Base-by-base conservation (phyloP, 1,140 invertebrate genomes). In the Chrysoperla carnea region DNA sequence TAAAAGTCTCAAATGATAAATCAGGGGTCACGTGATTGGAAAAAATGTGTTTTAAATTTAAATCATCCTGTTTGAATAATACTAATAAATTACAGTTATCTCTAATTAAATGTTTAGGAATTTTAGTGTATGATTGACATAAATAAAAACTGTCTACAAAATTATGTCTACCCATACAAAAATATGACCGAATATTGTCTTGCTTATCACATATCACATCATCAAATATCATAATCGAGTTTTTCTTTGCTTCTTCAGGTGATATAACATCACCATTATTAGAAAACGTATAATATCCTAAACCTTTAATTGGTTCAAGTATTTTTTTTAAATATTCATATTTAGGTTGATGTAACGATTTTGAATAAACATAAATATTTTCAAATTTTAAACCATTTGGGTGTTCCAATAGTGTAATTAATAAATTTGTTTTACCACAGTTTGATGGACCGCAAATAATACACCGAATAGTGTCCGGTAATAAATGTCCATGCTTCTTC, bases 11-110 rank as follows among this genome's bases (percentile, higher is more conserved):
- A 50, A 46, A 60, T 4, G 36, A 33, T 45, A 63, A 57, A 48
- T 62, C 55, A 15, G 49, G 49, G 39, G 51, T 53, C 8, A 60
- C 49, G 51, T 61, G 55, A 41, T 61, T 55, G 35, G 52, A 47
- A 42, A 56, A 59, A 39, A 60, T 52, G 50, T 62, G 60, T 44
- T 52, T 53, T 29, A 60, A 48, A 53, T 60, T 61, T 12, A 49
- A 46, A 37, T 56, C 52, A 54, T 60, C 57, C 50, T 59, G 57
- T 48, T 52, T 53, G 50, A 61, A 63, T 23, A 60, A 17, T 11
- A 57, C 46, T 11, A 60, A 28, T 28, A 60, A 47, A 52, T 60
- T 60, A 6, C 49, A 43, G 53, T 59, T 62, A 44, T 62, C 58
- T 27, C 56, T 40, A 17, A 60, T 43, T 33, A 61, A 46, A 46